phyloP scores from a whole-genome alignment of 2,113 vertebrate species.

The Emydocephalus ijimae region DNA sequence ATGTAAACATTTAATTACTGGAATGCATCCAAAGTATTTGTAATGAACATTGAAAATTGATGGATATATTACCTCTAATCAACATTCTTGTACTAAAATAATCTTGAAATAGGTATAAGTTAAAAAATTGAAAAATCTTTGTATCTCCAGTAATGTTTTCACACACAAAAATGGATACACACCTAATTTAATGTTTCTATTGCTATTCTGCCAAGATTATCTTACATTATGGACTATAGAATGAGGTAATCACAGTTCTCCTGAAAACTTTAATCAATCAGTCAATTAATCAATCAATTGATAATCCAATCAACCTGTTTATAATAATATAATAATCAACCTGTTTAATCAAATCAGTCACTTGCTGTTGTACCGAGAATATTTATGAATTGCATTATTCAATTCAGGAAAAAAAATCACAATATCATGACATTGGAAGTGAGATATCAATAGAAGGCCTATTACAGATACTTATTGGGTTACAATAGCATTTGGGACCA shows the following conservation, averaged over 20 bases:
- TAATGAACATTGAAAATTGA: slow-evolving; percentile 15
- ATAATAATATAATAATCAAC: too few species aligned
- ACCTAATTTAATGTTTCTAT: background rate
- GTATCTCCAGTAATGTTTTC: slow-evolving; percentile 9
- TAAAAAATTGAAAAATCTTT: slow-evolving; percentile 19
- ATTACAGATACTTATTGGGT: background rate
- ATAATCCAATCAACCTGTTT: background rate
- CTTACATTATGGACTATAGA: background rate
- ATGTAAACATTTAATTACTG: slow-evolving; percentile 2
- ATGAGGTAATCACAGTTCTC: slow-evolving; percentile 7
- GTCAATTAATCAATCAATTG: background rate
- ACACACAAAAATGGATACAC: background rate
- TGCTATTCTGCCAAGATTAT: background rate
- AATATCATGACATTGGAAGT: background rate
- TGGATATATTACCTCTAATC: slow-evolving; percentile 7
- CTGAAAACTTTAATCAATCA: background rate
- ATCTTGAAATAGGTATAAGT: background rate
- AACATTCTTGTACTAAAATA: slow-evolving; percentile 1
- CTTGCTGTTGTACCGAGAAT: background rate
- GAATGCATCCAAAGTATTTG: background rate
- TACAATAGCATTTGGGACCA: background rate
- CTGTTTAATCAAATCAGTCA: background rate
- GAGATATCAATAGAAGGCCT: background rate
- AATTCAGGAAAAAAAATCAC: background rate
- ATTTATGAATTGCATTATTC: background rate